Percentiles rank a stretch among this genome's conserved stretches.
Evolutionary conservation across 2,797 vertebrate species (phyloP).

Genomic region (Gymnothorax javanicus): DNA sequence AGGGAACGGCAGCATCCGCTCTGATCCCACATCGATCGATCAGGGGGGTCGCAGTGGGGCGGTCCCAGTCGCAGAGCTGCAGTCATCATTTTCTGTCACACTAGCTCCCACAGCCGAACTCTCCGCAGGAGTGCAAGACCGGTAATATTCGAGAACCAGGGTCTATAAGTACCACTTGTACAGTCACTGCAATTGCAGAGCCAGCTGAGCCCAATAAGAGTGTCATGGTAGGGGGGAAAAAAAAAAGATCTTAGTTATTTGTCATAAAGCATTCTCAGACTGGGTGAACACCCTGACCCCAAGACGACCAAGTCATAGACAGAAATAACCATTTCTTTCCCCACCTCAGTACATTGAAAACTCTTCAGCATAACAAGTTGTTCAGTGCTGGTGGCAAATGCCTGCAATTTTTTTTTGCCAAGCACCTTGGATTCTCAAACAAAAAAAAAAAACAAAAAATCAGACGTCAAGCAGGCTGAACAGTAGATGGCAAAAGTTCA

Average conservation of each 20-base stretch:
- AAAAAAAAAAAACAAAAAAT: neutral
- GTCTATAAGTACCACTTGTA: neutral
- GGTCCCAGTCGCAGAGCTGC: neutral
- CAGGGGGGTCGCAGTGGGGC: neutral
- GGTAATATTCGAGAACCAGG: neutral
- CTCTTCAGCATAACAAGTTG: neutral
- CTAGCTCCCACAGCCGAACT: neutral
- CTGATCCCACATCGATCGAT: neutral
- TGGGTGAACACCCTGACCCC: neutral
- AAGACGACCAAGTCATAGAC: neutral
- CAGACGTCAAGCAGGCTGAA: neutral
- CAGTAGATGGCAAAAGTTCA: neutral
- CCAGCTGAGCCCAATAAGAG: neutral
- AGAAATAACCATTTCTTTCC: neutral
- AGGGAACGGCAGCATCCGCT: neutral
- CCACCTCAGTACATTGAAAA: slow-evolving; percentile 5
- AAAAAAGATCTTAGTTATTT: neutral
- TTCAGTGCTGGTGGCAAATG: neutral
- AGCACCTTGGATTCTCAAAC: neutral
- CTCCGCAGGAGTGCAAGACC: neutral
- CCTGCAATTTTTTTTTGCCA: neutral
- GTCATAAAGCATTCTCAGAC: slow-evolving; percentile 3
- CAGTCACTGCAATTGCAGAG: neutral
- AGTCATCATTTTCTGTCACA: neutral
- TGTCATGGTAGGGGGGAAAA: neutral